A percentile compares a stretch with the other conserved stretches of the same genome.
These are phyloP conservation scores for Rhogogaster chlorosoma DNA, from an alignment of 2,888 invertebrate species.

Conservation along the genomic window DNA sequence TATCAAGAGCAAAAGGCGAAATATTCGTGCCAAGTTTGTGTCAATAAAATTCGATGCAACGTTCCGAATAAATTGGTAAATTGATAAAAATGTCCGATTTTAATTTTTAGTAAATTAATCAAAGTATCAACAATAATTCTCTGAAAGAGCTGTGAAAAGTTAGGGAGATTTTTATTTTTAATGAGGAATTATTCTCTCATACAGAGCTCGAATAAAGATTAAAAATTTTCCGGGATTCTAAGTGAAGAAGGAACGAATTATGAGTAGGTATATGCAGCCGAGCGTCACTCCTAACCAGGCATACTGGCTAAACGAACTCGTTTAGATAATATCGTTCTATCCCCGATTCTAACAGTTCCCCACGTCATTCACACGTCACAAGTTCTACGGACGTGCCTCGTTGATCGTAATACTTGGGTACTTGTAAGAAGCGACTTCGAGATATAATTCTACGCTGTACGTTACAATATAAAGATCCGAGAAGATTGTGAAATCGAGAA, in stretches of 20 bases:
- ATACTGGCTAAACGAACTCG: not conserved
- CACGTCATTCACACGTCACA: constrained; percentile 11
- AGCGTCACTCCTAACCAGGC: not conserved
- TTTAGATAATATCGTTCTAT: constrained; percentile 4
- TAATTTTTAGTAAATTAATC: not conserved
- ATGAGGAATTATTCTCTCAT: not conserved
- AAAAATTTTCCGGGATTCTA: not conserved
- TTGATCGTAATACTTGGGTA: not conserved
- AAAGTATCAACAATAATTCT: not conserved
- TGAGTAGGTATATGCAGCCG: not conserved
- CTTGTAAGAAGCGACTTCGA: not conserved
- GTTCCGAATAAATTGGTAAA: too few species aligned
- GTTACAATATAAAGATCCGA: not conserved
- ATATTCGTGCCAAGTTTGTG: constrained; percentile 2
- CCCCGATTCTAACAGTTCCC: constrained; percentile 6
- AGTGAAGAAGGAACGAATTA: not conserved
- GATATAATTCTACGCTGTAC: too few species aligned
- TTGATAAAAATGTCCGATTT: too few species aligned
- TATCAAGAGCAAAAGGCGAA: not conserved
- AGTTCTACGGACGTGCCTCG: constrained; percentile 22
- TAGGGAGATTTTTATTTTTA: not conserved
- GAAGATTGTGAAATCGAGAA: not conserved
- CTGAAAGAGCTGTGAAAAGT: not conserved
- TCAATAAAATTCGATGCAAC: not conserved
- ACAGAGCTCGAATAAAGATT: not conserved